Conservation (phyloP, 2,797 vertebrate species). For the Novumbra hubbsi region DNA sequence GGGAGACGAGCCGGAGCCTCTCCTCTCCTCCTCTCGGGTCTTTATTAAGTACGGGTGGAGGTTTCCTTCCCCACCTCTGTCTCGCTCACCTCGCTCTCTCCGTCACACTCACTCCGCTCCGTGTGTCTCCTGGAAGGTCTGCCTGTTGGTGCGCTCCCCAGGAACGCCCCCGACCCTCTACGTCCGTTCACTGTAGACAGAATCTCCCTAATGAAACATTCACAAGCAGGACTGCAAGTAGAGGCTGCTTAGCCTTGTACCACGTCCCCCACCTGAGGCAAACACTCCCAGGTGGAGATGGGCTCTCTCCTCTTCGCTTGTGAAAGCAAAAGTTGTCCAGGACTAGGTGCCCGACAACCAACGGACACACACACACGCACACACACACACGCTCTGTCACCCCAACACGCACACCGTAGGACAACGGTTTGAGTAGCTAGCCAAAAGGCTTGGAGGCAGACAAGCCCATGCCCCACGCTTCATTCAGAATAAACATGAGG, state of each 20-base stretch:
- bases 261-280: conserved; percentile 30
- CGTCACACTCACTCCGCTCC: conserved; percentile 38
- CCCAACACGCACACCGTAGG: background rate
- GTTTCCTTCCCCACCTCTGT: conserved; percentile 29
- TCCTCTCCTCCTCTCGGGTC: conserved; percentile 35
- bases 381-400: background rate
- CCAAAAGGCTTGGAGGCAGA: conserved; percentile 1
- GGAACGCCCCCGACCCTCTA: conserved; percentile 48
- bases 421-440: conserved; percentile 13
- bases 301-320: conserved; percentile 44
- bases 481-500: conserved; percentile 83
- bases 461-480: conserved; percentile 60
- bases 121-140: conserved; percentile 33
- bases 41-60: conserved; percentile 51
- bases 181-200: conserved; percentile 79
- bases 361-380: conserved; percentile 10
- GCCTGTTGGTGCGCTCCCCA: conserved; percentile 54
- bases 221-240: conserved; percentile 64
- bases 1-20: background rate
- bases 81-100: conserved; percentile 24
- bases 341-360: conserved; percentile 12
- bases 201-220: conserved; percentile 85
- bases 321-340: background rate
- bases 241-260: conserved; percentile 38
- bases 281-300: conserved; percentile 48